Evolutionary conservation across 2,797 vertebrate species (phyloP).

Genomic region (Monodelphis domestica): DNA sequence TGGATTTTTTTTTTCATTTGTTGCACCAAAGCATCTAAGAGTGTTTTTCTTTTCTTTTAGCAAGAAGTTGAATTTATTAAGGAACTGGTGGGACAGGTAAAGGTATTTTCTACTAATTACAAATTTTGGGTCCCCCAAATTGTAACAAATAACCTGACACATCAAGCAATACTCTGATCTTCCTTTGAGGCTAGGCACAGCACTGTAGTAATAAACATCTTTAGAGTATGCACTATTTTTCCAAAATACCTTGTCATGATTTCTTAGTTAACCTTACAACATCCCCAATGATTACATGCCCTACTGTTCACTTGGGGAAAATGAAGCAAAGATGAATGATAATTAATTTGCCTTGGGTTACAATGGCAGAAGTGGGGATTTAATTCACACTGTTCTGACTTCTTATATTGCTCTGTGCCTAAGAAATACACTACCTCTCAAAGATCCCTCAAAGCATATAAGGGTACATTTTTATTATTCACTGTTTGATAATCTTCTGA

Average conservation of each 20-base stretch:
- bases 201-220: neutral
- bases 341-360: slow-evolving; percentile 23
- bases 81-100: neutral
- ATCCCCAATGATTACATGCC: neutral
- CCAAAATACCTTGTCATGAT: neutral
- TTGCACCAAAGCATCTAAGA: neutral
- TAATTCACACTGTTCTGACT: slow-evolving; percentile 26
- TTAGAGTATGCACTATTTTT: neutral
- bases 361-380: neutral
- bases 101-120: neutral
- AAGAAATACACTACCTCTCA: neutral
- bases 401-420: neutral
- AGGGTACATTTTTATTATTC: slow-evolving; percentile 17
- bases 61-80: neutral
- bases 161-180: neutral
- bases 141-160: neutral
- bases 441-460: slow-evolving; percentile 12
- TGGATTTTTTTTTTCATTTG: neutral
- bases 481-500: slow-evolving; percentile 31
- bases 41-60: neutral
- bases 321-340: slow-evolving; percentile 8
- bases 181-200: neutral
- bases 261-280: slow-evolving; percentile 33
- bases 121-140: neutral
- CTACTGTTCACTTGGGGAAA: slow-evolving; percentile 30